phyloP scores from a whole-genome alignment of 2,797 vertebrate genomes.

The Ambastaia sidthimunki region DNA sequence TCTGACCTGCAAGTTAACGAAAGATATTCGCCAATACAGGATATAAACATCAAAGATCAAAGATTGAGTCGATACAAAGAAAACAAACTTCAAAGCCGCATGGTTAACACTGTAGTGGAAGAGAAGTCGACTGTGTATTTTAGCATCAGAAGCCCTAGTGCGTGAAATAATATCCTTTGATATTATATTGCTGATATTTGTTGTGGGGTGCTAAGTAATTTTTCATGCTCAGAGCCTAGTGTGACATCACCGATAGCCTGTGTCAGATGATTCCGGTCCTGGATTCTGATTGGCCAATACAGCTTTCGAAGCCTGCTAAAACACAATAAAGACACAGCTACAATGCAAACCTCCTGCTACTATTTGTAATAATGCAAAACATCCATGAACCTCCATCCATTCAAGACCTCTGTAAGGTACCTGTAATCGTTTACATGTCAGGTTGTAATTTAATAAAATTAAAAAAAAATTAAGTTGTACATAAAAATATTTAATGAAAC shows the following conservation, averaged over 20 bases:
- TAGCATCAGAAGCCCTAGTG: background rate
- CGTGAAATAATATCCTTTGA: background rate
- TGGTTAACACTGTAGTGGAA: background rate
- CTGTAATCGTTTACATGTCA: too few species aligned
- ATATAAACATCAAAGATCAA: background rate
- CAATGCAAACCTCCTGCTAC: too few species aligned
- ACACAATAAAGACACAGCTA: background rate
- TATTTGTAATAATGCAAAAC: background rate
- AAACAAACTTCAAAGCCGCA: conserved; percentile 4
- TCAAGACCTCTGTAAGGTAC: too few species aligned
- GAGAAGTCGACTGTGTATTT: background rate
- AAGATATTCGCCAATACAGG: background rate
- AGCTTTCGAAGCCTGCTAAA: background rate
- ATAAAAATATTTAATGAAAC: too few species aligned
- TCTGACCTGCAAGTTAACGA: background rate
- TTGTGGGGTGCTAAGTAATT: background rate
- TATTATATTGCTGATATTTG: background rate
- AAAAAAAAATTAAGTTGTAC: too few species aligned
- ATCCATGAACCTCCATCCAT: too few species aligned
- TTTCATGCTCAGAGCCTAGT: background rate
- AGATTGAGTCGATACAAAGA: background rate
- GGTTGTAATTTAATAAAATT: too few species aligned
- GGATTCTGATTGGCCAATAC: conserved; percentile 11
- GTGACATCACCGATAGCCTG: background rate
- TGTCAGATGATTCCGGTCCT: background rate